A percentile compares a stretch with the other conserved stretches of the same genome.
Evolutionary conservation across 2,888 invertebrate species (phyloP).

Genomic region (Nasonia oneida): DNA sequence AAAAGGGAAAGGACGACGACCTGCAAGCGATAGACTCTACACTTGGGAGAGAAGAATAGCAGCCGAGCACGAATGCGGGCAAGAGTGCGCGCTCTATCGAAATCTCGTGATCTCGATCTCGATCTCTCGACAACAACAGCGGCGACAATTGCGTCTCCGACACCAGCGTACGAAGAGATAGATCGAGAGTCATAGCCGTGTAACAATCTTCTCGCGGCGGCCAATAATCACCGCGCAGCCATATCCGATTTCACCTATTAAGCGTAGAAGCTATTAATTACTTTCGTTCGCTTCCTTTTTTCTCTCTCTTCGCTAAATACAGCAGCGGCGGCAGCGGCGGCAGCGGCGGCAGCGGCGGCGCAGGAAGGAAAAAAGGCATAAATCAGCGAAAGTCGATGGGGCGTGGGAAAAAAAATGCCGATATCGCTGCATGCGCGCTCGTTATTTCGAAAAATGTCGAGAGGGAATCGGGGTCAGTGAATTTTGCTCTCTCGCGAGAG

Average conservation of each 20-base stretch:
- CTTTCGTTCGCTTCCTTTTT: not conserved
- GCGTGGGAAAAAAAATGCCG: conserved; percentile 46
- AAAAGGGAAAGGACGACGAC: conserved; percentile 20
- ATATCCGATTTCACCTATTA: conserved; percentile 46
- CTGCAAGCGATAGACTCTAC: conserved; percentile 1
- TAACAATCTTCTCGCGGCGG: not conserved
- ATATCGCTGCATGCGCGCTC: conserved; percentile 7
- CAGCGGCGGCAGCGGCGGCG: not conserved
- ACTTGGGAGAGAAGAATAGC: not conserved
- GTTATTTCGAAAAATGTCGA: conserved; percentile 27
- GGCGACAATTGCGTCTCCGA: conserved; percentile 19
- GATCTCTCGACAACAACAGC: not conserved
- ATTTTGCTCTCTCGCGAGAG: conserved; percentile 39
- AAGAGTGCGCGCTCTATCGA: conserved; percentile 25
- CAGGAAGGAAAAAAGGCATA: conserved; percentile 13
- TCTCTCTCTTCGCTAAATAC: not conserved
- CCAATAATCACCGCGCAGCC: conserved; percentile 8
- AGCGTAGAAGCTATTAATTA: conserved; percentile 51
- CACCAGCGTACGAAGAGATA: not conserved
- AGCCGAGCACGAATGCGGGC: conserved; percentile 10
- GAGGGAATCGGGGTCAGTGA: conserved; percentile 49
- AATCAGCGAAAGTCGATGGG: conserved; percentile 53
- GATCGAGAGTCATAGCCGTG: not conserved
- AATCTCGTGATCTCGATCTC: conserved; percentile 46
- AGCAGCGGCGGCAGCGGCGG: not conserved